These are phyloP conservation scores for Stenurella melanura DNA, from an alignment of 2,888 invertebrate genomes.

Conservation along the genomic window DNA sequence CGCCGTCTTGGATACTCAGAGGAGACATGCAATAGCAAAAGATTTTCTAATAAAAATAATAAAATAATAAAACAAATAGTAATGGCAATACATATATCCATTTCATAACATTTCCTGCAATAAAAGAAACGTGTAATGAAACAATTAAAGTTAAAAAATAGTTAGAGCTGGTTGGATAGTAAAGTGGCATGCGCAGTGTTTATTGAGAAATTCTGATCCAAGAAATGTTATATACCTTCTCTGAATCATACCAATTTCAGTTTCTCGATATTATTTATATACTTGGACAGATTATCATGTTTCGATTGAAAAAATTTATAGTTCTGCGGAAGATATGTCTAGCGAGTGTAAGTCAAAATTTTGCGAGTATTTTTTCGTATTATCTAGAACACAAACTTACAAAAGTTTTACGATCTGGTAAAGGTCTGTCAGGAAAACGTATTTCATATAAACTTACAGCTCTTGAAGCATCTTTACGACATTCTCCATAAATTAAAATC, in stretches of 20 bases:
- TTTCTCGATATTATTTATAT: neutral
- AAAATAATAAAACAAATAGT: neutral
- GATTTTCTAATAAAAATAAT: neutral
- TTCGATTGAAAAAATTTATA: too few species aligned
- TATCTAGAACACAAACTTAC: too few species aligned
- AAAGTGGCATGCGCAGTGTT: constrained; percentile 31
- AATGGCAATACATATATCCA: neutral
- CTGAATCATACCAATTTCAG: constrained; percentile 24
- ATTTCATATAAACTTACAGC: too few species aligned
- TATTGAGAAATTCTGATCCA: constrained; percentile 26
- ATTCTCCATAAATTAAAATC: too few species aligned
- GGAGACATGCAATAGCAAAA: neutral
- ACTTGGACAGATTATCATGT: too few species aligned
- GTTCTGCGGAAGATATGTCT: too few species aligned
- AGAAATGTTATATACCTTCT: constrained; percentile 24
- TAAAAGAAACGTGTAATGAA: constrained; percentile 7
- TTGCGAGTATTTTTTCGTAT: too few species aligned
- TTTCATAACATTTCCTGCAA: constrained; percentile 16
- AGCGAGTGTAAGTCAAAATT: too few species aligned
- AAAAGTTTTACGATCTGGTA: too few species aligned
- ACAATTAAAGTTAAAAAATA: neutral
- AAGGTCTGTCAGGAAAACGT: too few species aligned
- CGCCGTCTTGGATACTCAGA: neutral
- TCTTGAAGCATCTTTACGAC: too few species aligned
- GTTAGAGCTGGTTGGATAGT: constrained; percentile 22